These are phyloP conservation scores for Drosophila peninsularis DNA, from an alignment of 2,888 invertebrate species.

Conservation along the genomic window DNA sequence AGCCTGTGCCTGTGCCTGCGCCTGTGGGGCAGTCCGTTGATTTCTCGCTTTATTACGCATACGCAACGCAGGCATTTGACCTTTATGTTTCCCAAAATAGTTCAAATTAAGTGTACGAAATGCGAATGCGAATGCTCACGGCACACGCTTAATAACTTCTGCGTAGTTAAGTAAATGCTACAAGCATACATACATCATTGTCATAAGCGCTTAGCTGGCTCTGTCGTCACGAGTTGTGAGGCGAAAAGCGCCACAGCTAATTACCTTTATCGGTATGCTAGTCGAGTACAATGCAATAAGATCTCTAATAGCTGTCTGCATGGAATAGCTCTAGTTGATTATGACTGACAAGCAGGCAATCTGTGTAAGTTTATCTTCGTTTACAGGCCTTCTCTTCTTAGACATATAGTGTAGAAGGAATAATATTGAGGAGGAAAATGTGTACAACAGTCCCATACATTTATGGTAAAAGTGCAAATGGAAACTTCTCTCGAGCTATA, in stretches of 20 bases:
- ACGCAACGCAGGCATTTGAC: slow-evolving; percentile 42
- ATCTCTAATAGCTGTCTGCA: background rate
- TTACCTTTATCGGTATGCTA: slow-evolving; percentile 1
- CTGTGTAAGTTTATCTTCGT: background rate
- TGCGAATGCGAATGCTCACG: slow-evolving; percentile 54
- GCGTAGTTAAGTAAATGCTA: slow-evolving; percentile 28
- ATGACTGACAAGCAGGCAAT: background rate
- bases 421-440: too few relatives aligned
- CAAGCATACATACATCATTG: slow-evolving; percentile 1
- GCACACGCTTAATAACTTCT: slow-evolving; percentile 30
- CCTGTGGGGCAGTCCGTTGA: background rate
- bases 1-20: too few relatives aligned
- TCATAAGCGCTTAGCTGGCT: background rate
- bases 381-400: too few relatives aligned
- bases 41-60: slow-evolving; percentile 41
- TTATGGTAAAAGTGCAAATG: too few relatives aligned
- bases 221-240: background rate
- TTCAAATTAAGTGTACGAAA: slow-evolving; percentile 44
- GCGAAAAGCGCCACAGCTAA: background rate
- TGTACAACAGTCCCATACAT: too few relatives aligned
- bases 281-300: background rate
- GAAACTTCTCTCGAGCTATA: background rate
- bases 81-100: slow-evolving; percentile 47
- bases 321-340: background rate
- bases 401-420: too few relatives aligned